Evolutionary conservation across 2,113 vertebrate genomes (phyloP), one percentile per base, ranked within the genome.

Genomic region (Pygathrix nemaeus): DNA sequence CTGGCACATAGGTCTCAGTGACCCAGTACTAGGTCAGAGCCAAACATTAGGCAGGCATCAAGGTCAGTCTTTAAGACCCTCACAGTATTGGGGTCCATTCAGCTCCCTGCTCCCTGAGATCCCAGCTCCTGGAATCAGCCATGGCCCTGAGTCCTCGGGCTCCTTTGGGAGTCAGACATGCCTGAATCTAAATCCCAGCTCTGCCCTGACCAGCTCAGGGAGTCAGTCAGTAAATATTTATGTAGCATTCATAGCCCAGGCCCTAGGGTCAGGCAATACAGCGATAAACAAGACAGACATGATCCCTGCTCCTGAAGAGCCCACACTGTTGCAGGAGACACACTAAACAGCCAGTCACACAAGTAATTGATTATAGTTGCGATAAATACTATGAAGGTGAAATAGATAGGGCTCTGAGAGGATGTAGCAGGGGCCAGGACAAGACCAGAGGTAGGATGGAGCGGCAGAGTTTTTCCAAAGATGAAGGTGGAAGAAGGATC

Each of bases 221-320:
- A 97, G 61, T 87, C 57, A 76, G 40, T 91, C 18, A 3, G 94
- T 96, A 94, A 97, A 98, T 96, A 97, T 98, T 97, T 98, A 95
- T 50, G 50, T 84, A 96, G 90, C 90, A 93, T 93, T 96, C 83
- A 70, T 76, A 96, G 93, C 90, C 72, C 40, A 94, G 93, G 95
- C 90, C 96, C 70, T 95, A 57, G 94, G 97, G 96, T 96, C 83
- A 86, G 78, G 79, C 83, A 57, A 84, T 86, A 50, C 40, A 83
- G 83, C 10, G 0, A 68, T 92, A 97, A 96, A 96, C 70, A 96
- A 97, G 94, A 75, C 84, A 84, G 81, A 91, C 14, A 5, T 76
- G 78, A 90, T 95, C 68, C 84, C 57, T 95, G 92, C 57, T 88
- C 75, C 64, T 73, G 35, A 87, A 88, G 86, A 94, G 73, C 95